A percentile compares a stretch with the other conserved stretches of the same genome.
These are phyloP conservation scores for Drosophila stalkeri DNA, from an alignment of 2,888 invertebrate species.

Conservation along the genomic window DNA sequence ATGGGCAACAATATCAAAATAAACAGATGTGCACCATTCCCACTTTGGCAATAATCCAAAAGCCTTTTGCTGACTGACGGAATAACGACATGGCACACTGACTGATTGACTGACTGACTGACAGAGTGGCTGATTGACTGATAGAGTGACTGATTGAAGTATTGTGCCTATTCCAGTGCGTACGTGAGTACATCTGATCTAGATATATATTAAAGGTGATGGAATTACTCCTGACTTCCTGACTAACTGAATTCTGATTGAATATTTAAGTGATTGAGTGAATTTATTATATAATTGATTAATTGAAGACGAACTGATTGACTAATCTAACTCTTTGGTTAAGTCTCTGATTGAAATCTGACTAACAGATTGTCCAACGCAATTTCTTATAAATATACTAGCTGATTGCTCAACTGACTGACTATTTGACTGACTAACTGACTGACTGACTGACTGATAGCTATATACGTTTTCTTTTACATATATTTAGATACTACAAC, in stretches of 20 bases:
- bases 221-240: no score
- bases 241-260: no score
- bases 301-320: conserved; percentile 28
- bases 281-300: conserved; percentile 3
- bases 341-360: neutral
- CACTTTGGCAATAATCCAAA: conserved; percentile 63
- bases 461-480: no score
- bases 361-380: neutral
- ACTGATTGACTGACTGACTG: conserved; percentile 26
- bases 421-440: neutral
- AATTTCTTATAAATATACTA: neutral
- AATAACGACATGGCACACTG: conserved; percentile 39
- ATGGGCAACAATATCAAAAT: conserved; percentile 50
- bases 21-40: conserved; percentile 71
- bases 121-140: conserved; percentile 28
- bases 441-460: neutral
- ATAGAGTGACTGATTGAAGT: conserved; percentile 29
- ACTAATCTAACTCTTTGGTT: conserved; percentile 13
- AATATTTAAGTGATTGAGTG: conserved; percentile 11
- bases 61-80: conserved; percentile 53
- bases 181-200: no score
- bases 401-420: neutral
- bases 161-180: no score
- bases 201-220: no score
- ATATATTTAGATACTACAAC: neutral